Evolutionary conservation across 1,140 invertebrate genomes (phyloP), one percentile per base, ranked within the genome.

Genomic region (Heliconius nattereri): DNA sequence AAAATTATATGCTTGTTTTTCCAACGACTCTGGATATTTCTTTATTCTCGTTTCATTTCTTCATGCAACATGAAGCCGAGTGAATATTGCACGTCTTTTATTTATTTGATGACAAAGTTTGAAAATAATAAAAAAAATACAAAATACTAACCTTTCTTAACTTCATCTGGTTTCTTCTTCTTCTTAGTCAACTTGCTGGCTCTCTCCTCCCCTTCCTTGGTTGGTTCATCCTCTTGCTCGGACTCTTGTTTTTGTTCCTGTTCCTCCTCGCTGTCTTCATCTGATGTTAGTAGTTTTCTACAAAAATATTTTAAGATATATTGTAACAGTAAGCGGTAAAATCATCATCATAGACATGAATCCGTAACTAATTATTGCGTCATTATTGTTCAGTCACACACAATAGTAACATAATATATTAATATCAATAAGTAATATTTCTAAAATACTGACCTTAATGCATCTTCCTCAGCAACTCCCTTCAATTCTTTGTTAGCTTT

Each of bases 391-490:
- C 6, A 35, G 32, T 35, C 32, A 35, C 32, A 35, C 32, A 35
- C 32, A 35, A 35, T 35, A 35, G 32, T 35, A 35, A 35, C 1
- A 1, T 35, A 35, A 32, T 32, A 7, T 35, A 35, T 7, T 35
- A 35, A 35, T 35, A 35, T 35, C 32, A 35, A 35, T 35, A 35
- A 35, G 0, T 35, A 1, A 35, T 6, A 16, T 6, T 16, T 45
- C 16, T 5, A 23, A 35, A 19, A 5, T 19, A 20, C 19, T n/a
- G 71, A 92, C 91, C 96, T 96, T 74, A 98, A 95, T 0, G 97
- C 98, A 89, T 98, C 98, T 94, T 99, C 98, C 90, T 99, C 98
- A 7, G 97, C 97, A 1, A 98, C 98, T 84, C 97, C 95, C 87
- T 98, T 98, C 92, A 96, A 95, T 93, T 96, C 96, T 87, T 96